Evolutionary conservation across 2,888 invertebrate genomes (phyloP).

Genomic region (Dascillus cervinus): DNA sequence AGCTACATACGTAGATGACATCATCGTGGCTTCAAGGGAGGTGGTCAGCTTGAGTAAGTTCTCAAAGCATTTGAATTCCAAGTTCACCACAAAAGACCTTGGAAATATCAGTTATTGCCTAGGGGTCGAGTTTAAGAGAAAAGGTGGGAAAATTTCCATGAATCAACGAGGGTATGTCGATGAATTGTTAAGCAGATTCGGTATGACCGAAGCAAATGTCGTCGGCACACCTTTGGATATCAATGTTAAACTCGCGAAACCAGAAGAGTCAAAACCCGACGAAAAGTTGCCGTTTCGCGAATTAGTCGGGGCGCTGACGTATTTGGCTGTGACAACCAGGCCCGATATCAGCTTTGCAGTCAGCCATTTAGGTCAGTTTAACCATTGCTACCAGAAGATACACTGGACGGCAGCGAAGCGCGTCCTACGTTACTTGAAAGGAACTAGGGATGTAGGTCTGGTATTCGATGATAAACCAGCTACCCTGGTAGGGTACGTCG

Average conservation of each 20-base stretch:
- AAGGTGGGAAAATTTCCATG: constrained; percentile 10
- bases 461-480: constrained; percentile 3
- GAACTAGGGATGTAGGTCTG: constrained; percentile 11
- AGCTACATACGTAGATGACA: constrained; percentile 23
- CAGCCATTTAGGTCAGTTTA: constrained; percentile 12
- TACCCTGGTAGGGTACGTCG: constrained; percentile 10
- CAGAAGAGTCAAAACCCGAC: too few relatives aligned
- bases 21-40: constrained; percentile 18
- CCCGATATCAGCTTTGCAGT: constrained; percentile 17
- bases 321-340: constrained; percentile 13
- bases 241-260: constrained; percentile 10
- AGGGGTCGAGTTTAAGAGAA: constrained; percentile 20
- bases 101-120: constrained; percentile 19
- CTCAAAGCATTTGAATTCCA: too few relatives aligned
- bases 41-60: too few relatives aligned
- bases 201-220: constrained; percentile 24
- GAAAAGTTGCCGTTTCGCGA: constrained; percentile 15
- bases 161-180: constrained; percentile 21
- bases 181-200: constrained; percentile 20
- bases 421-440: constrained; percentile 16
- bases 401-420: constrained; percentile 18
- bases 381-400: constrained; percentile 3
- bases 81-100: constrained; percentile 15
- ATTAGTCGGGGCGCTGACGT: constrained; percentile 14
- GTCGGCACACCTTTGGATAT: constrained; percentile 20